These are phyloP conservation scores for Trichogramma evanescens DNA, from an alignment of 2,888 invertebrate genomes.

Conservation along the genomic window DNA sequence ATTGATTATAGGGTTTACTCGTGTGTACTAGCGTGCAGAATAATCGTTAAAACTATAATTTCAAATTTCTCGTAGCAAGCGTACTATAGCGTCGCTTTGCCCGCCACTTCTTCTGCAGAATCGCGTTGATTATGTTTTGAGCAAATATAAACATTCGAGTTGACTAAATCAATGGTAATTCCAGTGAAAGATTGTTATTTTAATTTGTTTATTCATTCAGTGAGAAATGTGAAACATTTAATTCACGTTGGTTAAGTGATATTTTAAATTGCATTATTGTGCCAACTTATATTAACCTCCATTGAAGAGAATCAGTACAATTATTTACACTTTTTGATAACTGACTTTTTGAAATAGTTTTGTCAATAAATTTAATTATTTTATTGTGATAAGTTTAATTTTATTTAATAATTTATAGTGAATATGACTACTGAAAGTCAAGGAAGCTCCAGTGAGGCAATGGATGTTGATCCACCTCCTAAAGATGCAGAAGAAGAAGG, in stretches of 20 bases:
- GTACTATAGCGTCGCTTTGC: slow-evolving; percentile 16
- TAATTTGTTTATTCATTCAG: too few relatives aligned
- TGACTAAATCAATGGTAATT: too few relatives aligned
- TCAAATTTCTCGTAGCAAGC: slow-evolving; percentile 15
- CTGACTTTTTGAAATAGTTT: too few relatives aligned
- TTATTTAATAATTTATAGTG: neutral
- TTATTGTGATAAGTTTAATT: neutral
- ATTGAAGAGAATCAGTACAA: too few relatives aligned
- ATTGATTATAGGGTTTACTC: neutral
- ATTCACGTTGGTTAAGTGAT: too few relatives aligned
- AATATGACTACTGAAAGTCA: slow-evolving; percentile 23
- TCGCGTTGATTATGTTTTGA: neutral
- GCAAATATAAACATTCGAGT: too few relatives aligned
- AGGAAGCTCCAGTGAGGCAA: slow-evolving; percentile 19
- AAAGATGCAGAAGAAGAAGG: slow-evolving; percentile 10
- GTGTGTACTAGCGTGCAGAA: neutral
- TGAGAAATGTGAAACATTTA: too few relatives aligned
- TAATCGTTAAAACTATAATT: slow-evolving; percentile 15
- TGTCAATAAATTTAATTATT: neutral
- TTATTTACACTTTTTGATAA: too few relatives aligned
- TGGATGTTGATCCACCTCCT: slow-evolving; percentile 22
- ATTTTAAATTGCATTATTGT: too few relatives aligned
- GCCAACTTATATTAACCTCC: too few relatives aligned
- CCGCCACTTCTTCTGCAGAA: slow-evolving; percentile 18
- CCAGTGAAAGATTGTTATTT: too few relatives aligned